Base-by-base conservation (phyloP, 2,888 invertebrate species). In the Chelonus formosanus region DNA sequence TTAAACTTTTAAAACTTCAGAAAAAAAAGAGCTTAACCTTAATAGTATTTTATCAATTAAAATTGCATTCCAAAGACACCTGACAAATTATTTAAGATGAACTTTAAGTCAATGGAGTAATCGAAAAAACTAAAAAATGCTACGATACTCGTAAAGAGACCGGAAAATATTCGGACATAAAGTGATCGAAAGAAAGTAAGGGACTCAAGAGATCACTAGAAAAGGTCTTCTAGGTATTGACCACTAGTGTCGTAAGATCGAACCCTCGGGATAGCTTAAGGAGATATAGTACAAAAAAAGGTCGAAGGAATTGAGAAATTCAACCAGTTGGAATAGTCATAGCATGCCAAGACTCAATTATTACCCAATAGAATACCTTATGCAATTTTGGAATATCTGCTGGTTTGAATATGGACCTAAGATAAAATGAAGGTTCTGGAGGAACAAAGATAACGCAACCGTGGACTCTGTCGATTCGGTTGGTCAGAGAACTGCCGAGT, bases 301-400 rank as follows among this genome's bases (percentile, higher is more conserved):
- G 40, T 52, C 3, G 62, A 62, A 65, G 65, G 67, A 61, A 66
- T 32, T 7, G 57, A 35, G 57, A 44, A 43, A 35, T 52, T 43
- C 8, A 36, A 55, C 50, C 60, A 35, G 57, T 48, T 48, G 66
- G 66, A 67, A 65, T 64, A 55, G 64, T 36, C 43, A 57, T 67
- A 59, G 75, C 73, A 76, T 78, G 75, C 74, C 78, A 71, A 76
- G 76, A 72, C 68, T 74, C 74, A 76, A 79, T 79, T 78, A 78
- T 78, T 75, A 74, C 68, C 71, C 75, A 67, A 64, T 56, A 65
- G 67, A 65, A 70, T 72, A 67, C 58, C 70, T 67, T 63, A 63
- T 53, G 70, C 67, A 72, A 74, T 77, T 76, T 76, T 71, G 72
- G 72, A 75, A 77, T 78, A 78, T 80, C 72, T 76, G 71, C 54